Conservation (phyloP, 2,797 vertebrate genomes). For the Lagorchestes hirsutus region DNA sequence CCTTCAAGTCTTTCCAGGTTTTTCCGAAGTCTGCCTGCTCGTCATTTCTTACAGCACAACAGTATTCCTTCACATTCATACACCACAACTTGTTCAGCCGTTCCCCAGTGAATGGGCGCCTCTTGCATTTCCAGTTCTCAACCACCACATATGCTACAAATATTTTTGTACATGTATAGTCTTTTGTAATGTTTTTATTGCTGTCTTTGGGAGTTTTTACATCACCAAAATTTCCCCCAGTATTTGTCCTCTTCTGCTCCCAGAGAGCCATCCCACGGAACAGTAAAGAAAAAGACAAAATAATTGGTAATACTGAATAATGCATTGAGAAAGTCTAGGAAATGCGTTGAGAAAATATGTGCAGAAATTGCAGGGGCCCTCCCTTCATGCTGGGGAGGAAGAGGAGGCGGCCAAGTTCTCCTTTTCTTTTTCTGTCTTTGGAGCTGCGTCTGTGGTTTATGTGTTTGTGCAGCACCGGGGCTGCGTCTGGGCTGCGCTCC, state of each 20-base stretch:
- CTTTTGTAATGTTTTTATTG: background rate
- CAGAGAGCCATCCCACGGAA: background rate
- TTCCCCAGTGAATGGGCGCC: too few species aligned
- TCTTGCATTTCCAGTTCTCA: too few species aligned
- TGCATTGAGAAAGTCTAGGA: too few species aligned
- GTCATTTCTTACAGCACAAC: too few species aligned
- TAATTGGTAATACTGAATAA: background rate
- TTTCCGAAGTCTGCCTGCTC: too few species aligned
- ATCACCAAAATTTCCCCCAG: background rate
- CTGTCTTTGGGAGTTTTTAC: background rate
- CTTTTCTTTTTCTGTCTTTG: accelerated
- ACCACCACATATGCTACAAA: too few species aligned
- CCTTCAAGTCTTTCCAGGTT: too few species aligned
- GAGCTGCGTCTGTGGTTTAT: background rate
- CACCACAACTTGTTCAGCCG: too few species aligned
- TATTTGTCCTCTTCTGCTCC: background rate
- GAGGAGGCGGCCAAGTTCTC: background rate
- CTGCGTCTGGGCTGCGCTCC: background rate
- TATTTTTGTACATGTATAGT: too few species aligned
- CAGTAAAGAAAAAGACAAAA: background rate
- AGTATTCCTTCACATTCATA: too few species aligned
- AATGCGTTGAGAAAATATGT: too few species aligned
- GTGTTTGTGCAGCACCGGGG: too few species aligned
- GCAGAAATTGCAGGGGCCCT: background rate
- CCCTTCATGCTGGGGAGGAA: background rate